Base-by-base conservation (phyloP, 2,113 vertebrate species). In the Barnardius zonarius region DNA sequence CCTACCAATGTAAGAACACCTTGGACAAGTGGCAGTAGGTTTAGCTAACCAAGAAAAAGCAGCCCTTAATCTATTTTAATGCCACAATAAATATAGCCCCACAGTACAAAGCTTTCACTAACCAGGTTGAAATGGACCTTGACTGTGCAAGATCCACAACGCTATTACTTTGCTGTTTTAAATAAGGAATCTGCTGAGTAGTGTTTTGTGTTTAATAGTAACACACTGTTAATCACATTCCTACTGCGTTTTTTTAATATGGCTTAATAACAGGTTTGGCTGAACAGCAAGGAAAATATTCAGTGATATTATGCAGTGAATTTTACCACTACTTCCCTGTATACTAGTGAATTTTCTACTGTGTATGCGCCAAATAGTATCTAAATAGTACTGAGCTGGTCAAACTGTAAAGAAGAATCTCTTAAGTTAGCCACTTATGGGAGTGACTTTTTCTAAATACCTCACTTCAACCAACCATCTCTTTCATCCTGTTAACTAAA, bases 181-280 rank as follows among this genome's bases (percentile, higher is more conserved):
- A 95, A 86, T 25, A 84, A 75, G 44, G 43, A 91, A 93, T 95
- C 86, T 95, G 91, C 89, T 95, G 92, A 95, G 77, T 55, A 79
- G 73, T 39, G 48, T 55, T 92, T 75, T 75, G 73, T 28, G 64
- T 91, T 89, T 95, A 64, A 48, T 44, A 87, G 57, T 18, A 92
- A 91, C 25, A 54, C 70, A 68, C 74, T 68, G 84, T 89, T 80
- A 72, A 87, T 92, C 93, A 84, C 84, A 95, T 87, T 95, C 81
- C 80, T 82, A 61, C 69, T 9, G 73, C 0, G 3, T 89, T 90
- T 93, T 93, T 87, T 84, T 67, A 74, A 86, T 76, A 72, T 79
- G 91, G 84, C 77, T 96, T 95, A 89, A 66, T 92, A 91, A 92
- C 44, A 92, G 43, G 44, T 89, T 93, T 95, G 95, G 95, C 93